These are phyloP conservation scores for Plotosus lineatus DNA, from an alignment of 2,113 vertebrate genomes.

Conservation along the genomic window DNA sequence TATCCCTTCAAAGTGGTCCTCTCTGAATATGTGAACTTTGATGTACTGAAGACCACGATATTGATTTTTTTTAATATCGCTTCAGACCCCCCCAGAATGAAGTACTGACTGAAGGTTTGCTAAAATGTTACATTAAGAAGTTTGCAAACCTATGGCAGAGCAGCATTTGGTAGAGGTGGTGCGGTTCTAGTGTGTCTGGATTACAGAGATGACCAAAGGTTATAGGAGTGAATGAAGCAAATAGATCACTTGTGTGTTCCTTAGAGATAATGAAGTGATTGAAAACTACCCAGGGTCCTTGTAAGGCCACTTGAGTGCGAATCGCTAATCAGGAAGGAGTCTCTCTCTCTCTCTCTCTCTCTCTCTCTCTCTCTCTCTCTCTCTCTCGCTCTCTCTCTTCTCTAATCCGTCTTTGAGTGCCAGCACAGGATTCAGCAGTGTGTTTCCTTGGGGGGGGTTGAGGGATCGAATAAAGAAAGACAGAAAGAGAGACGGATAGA, in stretches of 20 bases:
- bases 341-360: constrained; percentile 12
- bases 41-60: constrained; percentile 10
- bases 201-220: constrained; percentile 30
- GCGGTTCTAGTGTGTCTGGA: background rate
- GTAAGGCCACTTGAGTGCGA: constrained; percentile 90
- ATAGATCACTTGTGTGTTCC: constrained; percentile 25
- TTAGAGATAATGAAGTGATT: constrained; percentile 67
- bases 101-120: background rate
- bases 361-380: constrained; percentile 12
- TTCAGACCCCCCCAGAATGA: background rate
- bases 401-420: constrained; percentile 98
- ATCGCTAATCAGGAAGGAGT: constrained; percentile 91
- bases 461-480: constrained; percentile 15
- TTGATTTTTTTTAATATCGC: constrained; percentile 9
- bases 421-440: constrained; percentile 85
- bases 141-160: background rate
- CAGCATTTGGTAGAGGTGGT: background rate
- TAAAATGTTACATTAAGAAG: constrained; percentile 16
- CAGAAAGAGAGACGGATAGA: constrained; percentile 33
- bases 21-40: constrained; percentile 11
- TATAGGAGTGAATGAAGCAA: constrained; percentile 36
- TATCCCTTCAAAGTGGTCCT: constrained; percentile 15
- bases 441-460: constrained; percentile 63
- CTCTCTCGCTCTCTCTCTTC: constrained; percentile 72
- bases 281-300: constrained; percentile 89